A percentile compares a stretch with the other conserved stretches of the same genome.
These are phyloP conservation scores for Anguilla rostrata DNA, from an alignment of 2,113 vertebrate species.

Conservation along the genomic window DNA sequence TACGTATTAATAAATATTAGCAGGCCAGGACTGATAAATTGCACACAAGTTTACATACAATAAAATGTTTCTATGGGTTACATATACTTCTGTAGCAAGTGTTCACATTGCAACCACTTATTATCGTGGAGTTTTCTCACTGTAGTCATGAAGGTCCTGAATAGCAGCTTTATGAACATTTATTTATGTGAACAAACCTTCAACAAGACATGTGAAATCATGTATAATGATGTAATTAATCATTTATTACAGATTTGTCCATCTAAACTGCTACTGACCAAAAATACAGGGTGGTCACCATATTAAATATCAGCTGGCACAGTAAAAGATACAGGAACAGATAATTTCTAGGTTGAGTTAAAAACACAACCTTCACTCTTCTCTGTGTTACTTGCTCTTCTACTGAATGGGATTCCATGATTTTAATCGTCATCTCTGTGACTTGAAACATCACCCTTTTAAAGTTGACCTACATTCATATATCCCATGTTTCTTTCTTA, in stretches of 20 bases:
- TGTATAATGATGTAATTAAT: not conserved
- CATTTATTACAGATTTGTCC: not conserved
- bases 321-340: not conserved
- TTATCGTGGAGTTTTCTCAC: not conserved
- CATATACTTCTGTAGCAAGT: no score
- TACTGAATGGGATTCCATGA: not conserved
- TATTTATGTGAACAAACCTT: not conserved
- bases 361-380: not conserved
- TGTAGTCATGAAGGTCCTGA: not conserved
- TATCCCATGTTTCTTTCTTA: not conserved
- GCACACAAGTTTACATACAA: no score
- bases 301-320: not conserved
- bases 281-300: not conserved
- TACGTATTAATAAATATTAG: no score
- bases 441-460: not conserved
- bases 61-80: no score
- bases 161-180: not conserved
- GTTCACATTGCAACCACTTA: no score
- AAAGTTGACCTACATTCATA: not conserved
- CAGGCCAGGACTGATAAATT: no score
- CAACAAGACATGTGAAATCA: not conserved
- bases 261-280: not conserved
- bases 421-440: not conserved
- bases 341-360: not conserved
- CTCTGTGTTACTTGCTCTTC: not conserved